Evolutionary conservation across 64 coral and sea anemone species (phyloP), one percentile per base, ranked within the genome.

Genomic region (Montipora efflorescens): DNA sequence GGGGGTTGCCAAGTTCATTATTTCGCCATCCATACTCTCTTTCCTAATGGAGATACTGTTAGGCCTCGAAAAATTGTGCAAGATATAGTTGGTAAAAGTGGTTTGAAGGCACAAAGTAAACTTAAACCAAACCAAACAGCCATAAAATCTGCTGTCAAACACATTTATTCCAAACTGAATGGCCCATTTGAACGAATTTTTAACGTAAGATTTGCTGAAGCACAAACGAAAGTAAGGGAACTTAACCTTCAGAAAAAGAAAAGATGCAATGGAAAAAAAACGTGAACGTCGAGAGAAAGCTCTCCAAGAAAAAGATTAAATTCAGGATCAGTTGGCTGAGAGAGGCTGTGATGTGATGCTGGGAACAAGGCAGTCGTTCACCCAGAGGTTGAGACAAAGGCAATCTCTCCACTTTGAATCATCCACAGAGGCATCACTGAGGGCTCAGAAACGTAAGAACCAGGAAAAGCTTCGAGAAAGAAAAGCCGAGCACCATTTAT

Each of bases 141-240:
- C 79, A 59, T 81, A 28, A 61, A 81, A 81, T 23, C 50, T 36
- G 52, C 79, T 59, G 52, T 25, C 19, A 81, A 59, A 59, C 79
- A 81, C 21, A 81, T 81, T 81, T 59, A 81, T 36, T 81, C 50
- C 19, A 81, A 81, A 81, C 2, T 59, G 1, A 59, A 81, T 81
- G 79, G 50, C 8, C 51, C n/a, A 4, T 59, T 59, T 81, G 8
- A 81, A 23, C 51, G 11, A 52, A 25, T 57, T 22, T 81, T 81
- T 59, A 59, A 81, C 9, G 52, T 59, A 59, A 81, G 79, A 21
- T 59, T 81, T 81, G 79, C 79, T 59, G 22, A 81, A 81, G 79
- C 79, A 36, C 79, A 81, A 81, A 81, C 79, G 7, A 81, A 81
- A 59, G 79, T 81, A 23, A 36, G 13, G 53, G 53, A 57, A 57